Conservation (phyloP, 2,113 vertebrate genomes). For the Miniopterus natalensis region DNA sequence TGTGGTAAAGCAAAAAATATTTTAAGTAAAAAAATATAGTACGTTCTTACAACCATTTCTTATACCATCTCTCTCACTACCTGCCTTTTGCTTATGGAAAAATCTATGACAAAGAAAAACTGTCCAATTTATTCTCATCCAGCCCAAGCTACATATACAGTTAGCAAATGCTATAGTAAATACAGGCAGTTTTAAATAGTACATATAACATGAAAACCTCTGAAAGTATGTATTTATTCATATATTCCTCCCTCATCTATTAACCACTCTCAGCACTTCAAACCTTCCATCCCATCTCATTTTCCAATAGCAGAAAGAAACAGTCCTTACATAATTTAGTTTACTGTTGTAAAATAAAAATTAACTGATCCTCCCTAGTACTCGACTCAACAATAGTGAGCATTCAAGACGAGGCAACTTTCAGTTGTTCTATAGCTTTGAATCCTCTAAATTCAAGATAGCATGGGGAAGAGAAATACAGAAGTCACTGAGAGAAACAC, state of each 20-base stretch:
- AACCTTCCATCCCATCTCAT: background rate
- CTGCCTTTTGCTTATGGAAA: constrained; percentile 27
- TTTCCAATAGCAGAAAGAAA: constrained; percentile 18
- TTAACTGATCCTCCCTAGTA: background rate
- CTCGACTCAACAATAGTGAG: background rate
- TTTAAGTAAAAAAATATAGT: constrained; percentile 49
- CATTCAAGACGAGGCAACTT: background rate
- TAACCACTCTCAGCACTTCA: background rate
- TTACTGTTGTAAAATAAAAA: constrained; percentile 46
- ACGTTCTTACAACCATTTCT: constrained; percentile 19
- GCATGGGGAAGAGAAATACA: constrained; percentile 31
- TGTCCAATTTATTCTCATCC: background rate
- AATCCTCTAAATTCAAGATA: constrained; percentile 32
- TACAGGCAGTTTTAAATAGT: background rate
- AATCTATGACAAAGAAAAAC: background rate
- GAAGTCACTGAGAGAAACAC: background rate
- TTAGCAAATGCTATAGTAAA: background rate
- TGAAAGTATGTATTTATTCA: background rate
- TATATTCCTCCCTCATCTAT: background rate
- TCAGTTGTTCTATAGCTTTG: background rate
- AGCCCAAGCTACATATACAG: background rate
- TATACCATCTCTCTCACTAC: background rate
- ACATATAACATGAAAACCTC: constrained; percentile 14
- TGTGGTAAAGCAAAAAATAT: background rate
- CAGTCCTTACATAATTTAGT: constrained; percentile 21